These are phyloP conservation scores for Pseudopleuronectes americanus DNA, from an alignment of 2,797 vertebrate genomes.

Conservation along the genomic window DNA sequence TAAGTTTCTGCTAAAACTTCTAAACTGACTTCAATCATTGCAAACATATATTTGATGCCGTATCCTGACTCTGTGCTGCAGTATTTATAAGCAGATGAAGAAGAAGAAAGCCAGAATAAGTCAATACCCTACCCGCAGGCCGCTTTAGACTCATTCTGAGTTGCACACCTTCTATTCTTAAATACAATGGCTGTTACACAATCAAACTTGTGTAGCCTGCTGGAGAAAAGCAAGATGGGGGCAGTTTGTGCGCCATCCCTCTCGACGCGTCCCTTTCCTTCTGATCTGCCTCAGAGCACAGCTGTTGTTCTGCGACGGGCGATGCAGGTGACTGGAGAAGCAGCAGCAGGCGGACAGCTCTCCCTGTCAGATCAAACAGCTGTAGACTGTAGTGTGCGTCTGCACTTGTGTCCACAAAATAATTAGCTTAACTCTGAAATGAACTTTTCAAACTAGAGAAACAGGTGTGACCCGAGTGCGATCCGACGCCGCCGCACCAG, in stretches of 20 bases:
- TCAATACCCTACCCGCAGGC: neutral
- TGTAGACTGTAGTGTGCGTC: slow-evolving; percentile 18
- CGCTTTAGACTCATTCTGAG: neutral
- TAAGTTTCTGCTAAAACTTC: too few species aligned
- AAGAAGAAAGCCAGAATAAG: slow-evolving; percentile 3
- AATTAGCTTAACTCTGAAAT: slow-evolving; percentile 35
- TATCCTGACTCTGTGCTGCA: neutral
- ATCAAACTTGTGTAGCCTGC: slow-evolving; percentile 20
- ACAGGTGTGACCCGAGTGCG: slow-evolving; percentile 15
- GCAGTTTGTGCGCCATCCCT: slow-evolving; percentile 39
- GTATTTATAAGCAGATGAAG: neutral
- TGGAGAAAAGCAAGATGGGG: slow-evolving; percentile 11
- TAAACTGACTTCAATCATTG: neutral
- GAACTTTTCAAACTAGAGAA: slow-evolving; percentile 32
- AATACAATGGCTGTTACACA: slow-evolving; percentile 38
- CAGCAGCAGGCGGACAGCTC: slow-evolving; percentile 55
- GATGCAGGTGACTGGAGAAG: slow-evolving; percentile 51
- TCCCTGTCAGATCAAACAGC: slow-evolving; percentile 53
- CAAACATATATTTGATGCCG: neutral
- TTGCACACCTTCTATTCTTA: slow-evolving; percentile 8
- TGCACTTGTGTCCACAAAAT: slow-evolving; percentile 33
- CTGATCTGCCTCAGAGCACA: slow-evolving; percentile 50
- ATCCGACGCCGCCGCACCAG: neutral
- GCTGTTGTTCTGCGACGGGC: slow-evolving; percentile 48
- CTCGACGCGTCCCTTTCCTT: slow-evolving; percentile 31